A percentile compares a stretch with the other conserved stretches of the same genome.
Conservation (phyloP, 37 sponge, comb jelly and placozoan species). For the Chondrilla cf. caribensis region DNA sequence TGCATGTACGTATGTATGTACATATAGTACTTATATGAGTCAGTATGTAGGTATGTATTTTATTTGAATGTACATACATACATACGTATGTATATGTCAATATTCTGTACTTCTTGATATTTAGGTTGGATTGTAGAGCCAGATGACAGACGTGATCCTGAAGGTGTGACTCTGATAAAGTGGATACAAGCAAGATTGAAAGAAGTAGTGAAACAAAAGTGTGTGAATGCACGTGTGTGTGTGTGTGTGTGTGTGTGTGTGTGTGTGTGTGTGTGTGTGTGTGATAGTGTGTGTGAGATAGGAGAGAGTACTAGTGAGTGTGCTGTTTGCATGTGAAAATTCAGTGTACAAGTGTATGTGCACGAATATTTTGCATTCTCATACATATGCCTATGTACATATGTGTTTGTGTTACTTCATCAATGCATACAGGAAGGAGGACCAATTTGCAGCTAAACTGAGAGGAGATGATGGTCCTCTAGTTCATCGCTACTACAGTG, state of each 20-base stretch:
- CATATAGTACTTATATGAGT: too few species aligned
- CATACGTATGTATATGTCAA: too few species aligned
- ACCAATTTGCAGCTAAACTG: slow-evolving; percentile 42
- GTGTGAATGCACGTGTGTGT: neutral
- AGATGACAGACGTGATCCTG: slow-evolving; percentile 63
- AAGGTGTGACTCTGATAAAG: slow-evolving; percentile 65
- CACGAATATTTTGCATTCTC: too few species aligned
- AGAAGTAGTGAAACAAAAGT: slow-evolving; percentile 67
- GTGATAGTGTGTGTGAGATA: neutral
- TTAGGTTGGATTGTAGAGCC: slow-evolving; percentile 78
- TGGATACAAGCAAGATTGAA: slow-evolving; percentile 58
- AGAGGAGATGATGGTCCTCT: slow-evolving; percentile 67
- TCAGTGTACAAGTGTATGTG: too few species aligned
- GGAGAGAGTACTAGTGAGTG: neutral
- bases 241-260: neutral
- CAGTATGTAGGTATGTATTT: too few species aligned
- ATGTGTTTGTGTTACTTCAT: neutral
- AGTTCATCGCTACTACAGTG: slow-evolving; percentile 57
- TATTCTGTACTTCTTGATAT: too few species aligned
- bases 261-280: neutral
- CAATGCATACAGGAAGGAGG: slow-evolving; percentile 44
- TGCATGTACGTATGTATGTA: too few species aligned
- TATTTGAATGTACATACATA: too few species aligned
- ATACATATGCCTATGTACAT: too few species aligned
- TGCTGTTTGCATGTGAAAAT: too few species aligned